Conservation (phyloP, 2,113 vertebrate species). For the Pomatorhinus ruficollis region DNA sequence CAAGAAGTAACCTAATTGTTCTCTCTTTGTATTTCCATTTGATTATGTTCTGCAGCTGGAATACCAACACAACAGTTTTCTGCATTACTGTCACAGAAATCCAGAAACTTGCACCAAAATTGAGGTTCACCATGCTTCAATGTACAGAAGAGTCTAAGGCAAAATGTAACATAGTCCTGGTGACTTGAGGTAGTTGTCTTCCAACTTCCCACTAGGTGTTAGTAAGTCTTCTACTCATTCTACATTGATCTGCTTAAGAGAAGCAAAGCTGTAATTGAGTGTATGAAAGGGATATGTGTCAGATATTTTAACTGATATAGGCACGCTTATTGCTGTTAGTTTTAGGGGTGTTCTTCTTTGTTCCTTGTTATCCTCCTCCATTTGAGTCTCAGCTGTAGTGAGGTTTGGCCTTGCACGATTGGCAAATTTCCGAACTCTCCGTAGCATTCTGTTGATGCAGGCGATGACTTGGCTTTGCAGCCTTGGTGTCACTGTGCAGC, state of each 20-base stretch:
- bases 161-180: not conserved
- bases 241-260: not conserved
- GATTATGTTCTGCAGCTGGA: not conserved
- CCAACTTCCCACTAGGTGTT: not conserved
- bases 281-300: too few species aligned
- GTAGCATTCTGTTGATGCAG: rapidly evolving
- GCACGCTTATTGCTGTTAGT: not conserved
- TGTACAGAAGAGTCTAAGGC: not conserved
- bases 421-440: not conserved
- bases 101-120: not conserved
- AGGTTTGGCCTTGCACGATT: not conserved
- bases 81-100: not conserved
- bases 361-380: not conserved
- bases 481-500: not conserved
- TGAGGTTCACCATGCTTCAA: rapidly evolving
- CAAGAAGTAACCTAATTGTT: not conserved
- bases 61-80: rapidly evolving
- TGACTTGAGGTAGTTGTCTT: not conserved
- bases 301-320: not conserved
- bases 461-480: not conserved
- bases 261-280: not conserved
- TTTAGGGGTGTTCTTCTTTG: not conserved
- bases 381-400: not conserved
- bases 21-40: not conserved
- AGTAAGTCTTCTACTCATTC: not conserved